phyloP scores from a whole-genome alignment of 2,113 vertebrate species.

The Callopanchax toddi region DNA sequence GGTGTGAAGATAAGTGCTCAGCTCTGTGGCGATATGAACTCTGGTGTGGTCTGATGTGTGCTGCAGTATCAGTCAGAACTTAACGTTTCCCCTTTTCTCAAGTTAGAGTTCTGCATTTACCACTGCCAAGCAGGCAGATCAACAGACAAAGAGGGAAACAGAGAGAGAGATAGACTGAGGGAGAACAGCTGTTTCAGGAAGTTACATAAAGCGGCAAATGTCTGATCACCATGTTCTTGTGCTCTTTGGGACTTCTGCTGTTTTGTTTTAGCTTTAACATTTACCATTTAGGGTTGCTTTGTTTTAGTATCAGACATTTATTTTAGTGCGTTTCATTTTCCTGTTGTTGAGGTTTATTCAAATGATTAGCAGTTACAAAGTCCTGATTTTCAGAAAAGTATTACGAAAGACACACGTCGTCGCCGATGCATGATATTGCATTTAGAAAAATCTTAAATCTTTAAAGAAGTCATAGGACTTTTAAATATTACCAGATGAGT shows the following conservation, averaged over 20 bases:
- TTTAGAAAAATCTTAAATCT: no score
- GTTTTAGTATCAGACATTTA: not conserved
- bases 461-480: no score
- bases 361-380: not conserved
- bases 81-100: conserved; percentile 69
- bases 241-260: no score
- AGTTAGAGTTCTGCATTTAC: conserved; percentile 70
- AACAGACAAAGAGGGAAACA: conserved; percentile 6
- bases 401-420: no score
- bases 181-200: conserved; percentile 47
- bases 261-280: not conserved
- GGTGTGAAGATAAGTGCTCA: not conserved
- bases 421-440: no score
- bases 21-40: not conserved
- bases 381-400: no score
- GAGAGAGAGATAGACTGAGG: not conserved
- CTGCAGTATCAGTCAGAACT: conserved; percentile 51
- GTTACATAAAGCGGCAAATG: conserved; percentile 45
- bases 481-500: no score
- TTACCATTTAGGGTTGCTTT: not conserved
- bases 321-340: not conserved
- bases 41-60: conserved; percentile 22
- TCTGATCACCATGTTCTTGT: conserved; percentile 31
- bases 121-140: conserved; percentile 19
- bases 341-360: not conserved